Evolutionary conservation across 2,113 vertebrate species (phyloP), one percentile per base, ranked within the genome.

Genomic region (Perognathus longimembris): DNA sequence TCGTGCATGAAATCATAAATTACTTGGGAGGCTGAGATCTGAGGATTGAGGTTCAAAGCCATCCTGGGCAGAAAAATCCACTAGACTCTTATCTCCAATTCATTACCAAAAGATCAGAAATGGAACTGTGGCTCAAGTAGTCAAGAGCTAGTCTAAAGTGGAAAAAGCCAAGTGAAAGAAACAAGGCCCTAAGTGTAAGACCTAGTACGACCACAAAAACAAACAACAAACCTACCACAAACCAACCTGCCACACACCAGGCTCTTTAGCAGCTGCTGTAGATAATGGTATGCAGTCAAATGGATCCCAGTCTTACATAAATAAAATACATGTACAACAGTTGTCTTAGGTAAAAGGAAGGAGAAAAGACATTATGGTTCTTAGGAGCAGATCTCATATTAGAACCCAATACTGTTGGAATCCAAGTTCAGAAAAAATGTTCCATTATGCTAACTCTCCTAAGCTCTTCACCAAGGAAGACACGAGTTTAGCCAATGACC

Each of bases 321-420:
- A 76, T n/a, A 54, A 92, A n/a, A 59, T 30, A 42, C 69, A 75
- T 38, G 77, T 86, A 59, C 66, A 85, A 66, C 54, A 90, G 21
- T 5, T n/a, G 24, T 36, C 61, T 77, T 40, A 63, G 14, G 42
- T 81, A 66, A 67, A 24, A 93, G 32, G 57, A 88, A 80, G 42
- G 45, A 90, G 61, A 79, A 90, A 77, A 24, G 59, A 61, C 32
- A 34, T 79, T 34, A 6, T 21, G 18, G 77, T 45, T 54, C 20
- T 64, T 38, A n/a, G 42, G n/a, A 24, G 12, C 24, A 80, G 82
- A 80, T 40, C 24, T 93, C 38, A 18, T n/a, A 38, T 79, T 69
- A 83, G 66, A 92, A 78, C 24, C 8, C 59, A 74, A 30, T 42
- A 18, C 64, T 57, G 11, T 59, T 90, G 38, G 21, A 88, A 73